These are phyloP conservation scores for Pollenia griseotomentosa DNA, from an alignment of 2,888 invertebrate species.

Conservation along the genomic window DNA sequence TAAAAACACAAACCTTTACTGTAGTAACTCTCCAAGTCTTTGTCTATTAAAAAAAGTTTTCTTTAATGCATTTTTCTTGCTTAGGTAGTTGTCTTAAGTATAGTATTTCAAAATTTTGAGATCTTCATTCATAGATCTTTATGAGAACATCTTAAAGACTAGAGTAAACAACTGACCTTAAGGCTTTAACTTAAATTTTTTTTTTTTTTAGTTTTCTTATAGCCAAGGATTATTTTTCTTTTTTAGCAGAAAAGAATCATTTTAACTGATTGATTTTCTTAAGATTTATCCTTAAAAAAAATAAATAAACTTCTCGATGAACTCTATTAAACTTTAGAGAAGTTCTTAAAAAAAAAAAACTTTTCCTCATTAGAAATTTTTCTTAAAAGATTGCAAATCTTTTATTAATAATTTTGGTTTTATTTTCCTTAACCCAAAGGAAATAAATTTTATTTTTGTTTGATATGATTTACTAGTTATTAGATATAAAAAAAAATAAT, in stretches of 20 bases:
- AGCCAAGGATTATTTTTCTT: conserved; percentile 42
- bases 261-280: conserved; percentile 75
- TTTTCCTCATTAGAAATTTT: conserved; percentile 70
- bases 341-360: neutral
- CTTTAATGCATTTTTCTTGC: neutral
- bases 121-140: conserved; percentile 83
- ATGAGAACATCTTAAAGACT: conserved; percentile 82
- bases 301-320: conserved; percentile 72
- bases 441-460: conserved; percentile 66
- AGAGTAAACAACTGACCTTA: conserved; percentile 72
- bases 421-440: neutral
- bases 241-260: neutral
- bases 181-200: conserved; percentile 50
- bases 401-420: conserved; percentile 60
- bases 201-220: neutral
- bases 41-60: too few relatives aligned
- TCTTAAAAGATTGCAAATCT: conserved; percentile 59
- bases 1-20: too few relatives aligned
- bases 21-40: too few relatives aligned
- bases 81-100: conserved; percentile 51
- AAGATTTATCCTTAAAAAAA: conserved; percentile 51
- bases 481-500: conserved; percentile 40
- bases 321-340: conserved; percentile 80
- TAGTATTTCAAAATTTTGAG: conserved; percentile 77
- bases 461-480: conserved; percentile 56